Evolutionary conservation across 2,797 vertebrate genomes (phyloP), one percentile per base, ranked within the genome.

Genomic region (Chanos chanos): DNA sequence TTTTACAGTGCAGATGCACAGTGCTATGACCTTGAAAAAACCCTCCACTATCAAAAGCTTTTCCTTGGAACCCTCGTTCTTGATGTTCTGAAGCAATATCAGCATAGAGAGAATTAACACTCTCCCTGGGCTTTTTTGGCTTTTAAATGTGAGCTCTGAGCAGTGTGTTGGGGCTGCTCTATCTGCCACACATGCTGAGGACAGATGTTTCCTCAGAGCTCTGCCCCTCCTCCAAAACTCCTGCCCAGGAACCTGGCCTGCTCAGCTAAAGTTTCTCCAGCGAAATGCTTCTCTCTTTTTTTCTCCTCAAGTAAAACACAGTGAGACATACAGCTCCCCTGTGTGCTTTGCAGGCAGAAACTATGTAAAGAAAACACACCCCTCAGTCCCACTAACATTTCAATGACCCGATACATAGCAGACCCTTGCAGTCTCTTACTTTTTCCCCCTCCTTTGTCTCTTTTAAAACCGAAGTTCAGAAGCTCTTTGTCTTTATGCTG

Each of bases 131-230:
- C 74, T 73, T 54, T 64, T 55, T 69, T 41, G 68, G 45, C 34
- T 70, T 70, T 51, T 27, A 74, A 50, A 47, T 40, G 72, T 71
- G 18, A 15, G 52, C 76, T 71, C 68, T 70, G 53, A 59, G 63
- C 48, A 24, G 44, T 25, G 13, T 12, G 3, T 22, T 40, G 21
- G 25, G 68, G 43, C 60, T 19, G 44, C 34, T 22, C 15, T 49
- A 57, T 68, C 50, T 74, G 64, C 62, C 64, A 55, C 60, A 47
- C 56, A 64, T 44, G 48, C 47, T 62, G 75, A 74, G 69, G 73
- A 75, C 73, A 78, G 73, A 76, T 83, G 77, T 77, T 78, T 68
- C 55, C 64, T 54, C 34, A 60, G 10, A 57, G 51, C 68, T 58
- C 58, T 54, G 30, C 33, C 49, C 71, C 40, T 67, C 22, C 75